Evolutionary conservation across 2,113 vertebrate genomes (phyloP).

Genomic region (Anser brachyrhynchus): DNA sequence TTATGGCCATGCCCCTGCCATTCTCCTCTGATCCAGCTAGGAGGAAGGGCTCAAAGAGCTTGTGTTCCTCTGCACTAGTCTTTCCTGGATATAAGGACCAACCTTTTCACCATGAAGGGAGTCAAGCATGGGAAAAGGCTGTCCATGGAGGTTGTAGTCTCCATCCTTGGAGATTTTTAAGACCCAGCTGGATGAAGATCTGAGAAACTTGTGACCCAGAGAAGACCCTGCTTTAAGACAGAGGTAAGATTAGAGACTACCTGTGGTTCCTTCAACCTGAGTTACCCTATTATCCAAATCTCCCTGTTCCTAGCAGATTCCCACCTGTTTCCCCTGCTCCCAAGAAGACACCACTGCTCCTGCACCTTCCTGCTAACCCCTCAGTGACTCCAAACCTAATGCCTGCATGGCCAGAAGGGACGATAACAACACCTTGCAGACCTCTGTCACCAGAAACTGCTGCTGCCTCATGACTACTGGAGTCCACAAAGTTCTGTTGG

Average conservation of each 20-base stretch:
- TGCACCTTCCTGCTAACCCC: neutral
- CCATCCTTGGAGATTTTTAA: neutral
- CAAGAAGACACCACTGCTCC: neutral
- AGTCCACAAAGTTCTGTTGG: neutral
- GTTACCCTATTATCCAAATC: neutral
- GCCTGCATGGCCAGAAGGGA: neutral
- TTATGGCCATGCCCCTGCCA: neutral
- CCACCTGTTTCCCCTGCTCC: neutral
- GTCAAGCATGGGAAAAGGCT: neutral
- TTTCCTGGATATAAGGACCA: neutral
- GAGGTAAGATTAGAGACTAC: neutral
- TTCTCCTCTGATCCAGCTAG: neutral
- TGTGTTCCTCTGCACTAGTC: neutral
- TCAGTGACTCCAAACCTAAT: neutral
- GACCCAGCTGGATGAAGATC: neutral
- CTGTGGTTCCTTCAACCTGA: neutral
- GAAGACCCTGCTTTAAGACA: neutral
- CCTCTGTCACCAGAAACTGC: neutral
- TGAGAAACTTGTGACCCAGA: neutral
- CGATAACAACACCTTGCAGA: neutral
- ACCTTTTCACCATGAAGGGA: neutral
- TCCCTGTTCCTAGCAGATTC: neutral
- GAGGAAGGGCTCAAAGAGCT: neutral
- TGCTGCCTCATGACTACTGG: neutral
- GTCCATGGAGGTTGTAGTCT: neutral